Base-by-base conservation (phyloP, 1,140 invertebrate species). In the Halictus rubicundus region DNA sequence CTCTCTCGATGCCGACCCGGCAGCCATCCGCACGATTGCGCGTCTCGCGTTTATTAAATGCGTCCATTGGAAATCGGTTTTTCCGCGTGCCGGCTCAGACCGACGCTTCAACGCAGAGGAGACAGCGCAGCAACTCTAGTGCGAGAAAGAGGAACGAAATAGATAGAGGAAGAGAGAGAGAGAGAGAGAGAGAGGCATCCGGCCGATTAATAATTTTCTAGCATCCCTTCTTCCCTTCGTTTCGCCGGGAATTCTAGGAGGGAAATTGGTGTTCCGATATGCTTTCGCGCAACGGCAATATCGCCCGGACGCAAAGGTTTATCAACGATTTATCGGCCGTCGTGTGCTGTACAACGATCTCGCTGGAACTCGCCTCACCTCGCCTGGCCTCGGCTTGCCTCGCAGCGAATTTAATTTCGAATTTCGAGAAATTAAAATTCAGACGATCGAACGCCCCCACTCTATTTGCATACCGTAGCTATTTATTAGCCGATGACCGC, bases 391-490 rank as follows among this genome's bases (percentile, higher is more conserved):
- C 16, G 49, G 14, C 49, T 21, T 16, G 8, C 59, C 54, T 7
- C 49, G 25, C 49, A 49, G 54, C 60, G 84, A 88, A 82, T 88
- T 84, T 82, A 83, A 89, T 86, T 87, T 79, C 73, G 71, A 71
- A 87, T 86, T 88, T 85, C 61, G 54, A 69, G 64, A 68, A 83
- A 87, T 89, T 88, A 89, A 87, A 88, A 89, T 88, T 88, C 87
- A 82, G 85, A 87, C 79, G 85, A 69, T 87, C 70, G 82, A 49
- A 80, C 86, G 85, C 88, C 88, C 27, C 83, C 77, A 84, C 79
- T 88, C 78, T 83, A 88, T 89, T 87, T 87, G 83, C 85, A 87
- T 88, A 82, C 81, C 65, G 81, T 60, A 77, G 77, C 75, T 82
- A 88, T 88, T 88, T 88, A 88, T 87, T 87, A 88, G 88, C 75